These are phyloP conservation scores for Gymnarchus niloticus DNA, from an alignment of 2,113 vertebrate species.

Conservation along the genomic window DNA sequence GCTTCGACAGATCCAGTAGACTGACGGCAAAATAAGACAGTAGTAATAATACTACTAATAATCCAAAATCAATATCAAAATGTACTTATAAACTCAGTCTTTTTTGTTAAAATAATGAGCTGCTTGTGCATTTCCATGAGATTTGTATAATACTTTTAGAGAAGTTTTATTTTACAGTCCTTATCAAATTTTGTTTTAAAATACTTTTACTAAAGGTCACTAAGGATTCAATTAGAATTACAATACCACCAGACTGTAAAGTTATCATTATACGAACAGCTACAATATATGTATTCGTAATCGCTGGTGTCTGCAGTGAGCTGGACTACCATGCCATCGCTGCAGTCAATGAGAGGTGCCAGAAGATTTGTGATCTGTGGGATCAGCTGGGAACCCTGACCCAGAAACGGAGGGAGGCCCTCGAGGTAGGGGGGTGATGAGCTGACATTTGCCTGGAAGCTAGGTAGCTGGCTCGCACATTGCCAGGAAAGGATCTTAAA, in stretches of 20 bases:
- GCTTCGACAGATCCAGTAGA: too few species aligned
- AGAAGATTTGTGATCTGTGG: constrained; percentile 97
- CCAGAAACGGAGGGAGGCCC: constrained; percentile 87
- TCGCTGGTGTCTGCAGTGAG: constrained; percentile 57
- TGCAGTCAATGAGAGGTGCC: constrained; percentile 86
- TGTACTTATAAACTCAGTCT: not conserved
- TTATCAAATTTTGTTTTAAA: not conserved
- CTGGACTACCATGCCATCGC: constrained; percentile 92
- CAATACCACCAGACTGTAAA: not conserved
- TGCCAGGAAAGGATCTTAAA: constrained; percentile 45
- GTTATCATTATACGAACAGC: not conserved
- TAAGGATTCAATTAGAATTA: not conserved
- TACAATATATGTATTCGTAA: not conserved
- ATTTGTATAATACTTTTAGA: not conserved
- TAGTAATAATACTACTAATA: not conserved
- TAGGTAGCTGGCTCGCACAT: constrained; percentile 32
- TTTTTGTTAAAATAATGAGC: constrained; percentile 3
- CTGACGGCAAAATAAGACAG: too few species aligned
- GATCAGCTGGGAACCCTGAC: constrained; percentile 91
- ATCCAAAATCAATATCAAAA: too few species aligned
- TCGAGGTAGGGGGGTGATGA: constrained; percentile 70
- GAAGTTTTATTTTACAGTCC: not conserved
- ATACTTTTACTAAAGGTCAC: not conserved
- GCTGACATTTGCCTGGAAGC: constrained; percentile 18
- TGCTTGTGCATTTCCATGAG: not conserved